Percentiles rank a stretch among this genome's conserved stretches.
Evolutionary conservation across 2,888 invertebrate genomes (phyloP).

Genomic region (Fragum sueziense): DNA sequence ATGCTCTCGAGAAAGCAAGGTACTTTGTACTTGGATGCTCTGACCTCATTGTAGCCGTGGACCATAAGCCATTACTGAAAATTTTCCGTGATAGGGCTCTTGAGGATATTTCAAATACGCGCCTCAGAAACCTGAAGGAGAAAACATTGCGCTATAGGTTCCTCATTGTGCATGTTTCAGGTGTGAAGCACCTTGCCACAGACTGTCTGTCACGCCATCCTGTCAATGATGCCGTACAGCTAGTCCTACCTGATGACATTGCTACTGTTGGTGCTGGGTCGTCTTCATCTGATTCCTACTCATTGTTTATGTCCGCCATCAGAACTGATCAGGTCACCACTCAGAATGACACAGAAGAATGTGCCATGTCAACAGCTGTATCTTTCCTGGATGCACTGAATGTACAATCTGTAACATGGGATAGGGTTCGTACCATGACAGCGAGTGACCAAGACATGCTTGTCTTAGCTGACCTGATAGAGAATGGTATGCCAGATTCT

Average conservation of each 20-base stretch:
- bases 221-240: conserved; percentile 5
- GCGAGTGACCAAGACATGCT: neutral
- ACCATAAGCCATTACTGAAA: conserved; percentile 56
- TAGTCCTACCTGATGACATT: conserved; percentile 29
- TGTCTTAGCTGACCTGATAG: neutral
- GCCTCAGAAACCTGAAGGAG: no score
- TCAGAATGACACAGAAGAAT: neutral
- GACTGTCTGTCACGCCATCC: conserved; percentile 45
- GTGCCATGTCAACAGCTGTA: neutral
- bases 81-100: conserved; percentile 52
- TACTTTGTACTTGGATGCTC: no score
- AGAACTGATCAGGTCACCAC: no score
- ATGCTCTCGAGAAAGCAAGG: conserved; percentile 47
- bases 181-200: conserved; percentile 23
- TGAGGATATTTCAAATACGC: conserved; percentile 51
- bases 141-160: no score
- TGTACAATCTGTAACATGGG: neutral
- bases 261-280: neutral
- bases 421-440: neutral
- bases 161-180: conserved; percentile 56
- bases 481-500: neutral
- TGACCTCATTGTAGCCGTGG: conserved; percentile 48
- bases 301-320: neutral
- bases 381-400: neutral
- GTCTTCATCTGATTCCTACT: neutral